Percentiles rank a stretch among this genome's conserved stretches.
Conservation (phyloP, 2,888 invertebrate species). For the Allolobophora icterica region DNA sequence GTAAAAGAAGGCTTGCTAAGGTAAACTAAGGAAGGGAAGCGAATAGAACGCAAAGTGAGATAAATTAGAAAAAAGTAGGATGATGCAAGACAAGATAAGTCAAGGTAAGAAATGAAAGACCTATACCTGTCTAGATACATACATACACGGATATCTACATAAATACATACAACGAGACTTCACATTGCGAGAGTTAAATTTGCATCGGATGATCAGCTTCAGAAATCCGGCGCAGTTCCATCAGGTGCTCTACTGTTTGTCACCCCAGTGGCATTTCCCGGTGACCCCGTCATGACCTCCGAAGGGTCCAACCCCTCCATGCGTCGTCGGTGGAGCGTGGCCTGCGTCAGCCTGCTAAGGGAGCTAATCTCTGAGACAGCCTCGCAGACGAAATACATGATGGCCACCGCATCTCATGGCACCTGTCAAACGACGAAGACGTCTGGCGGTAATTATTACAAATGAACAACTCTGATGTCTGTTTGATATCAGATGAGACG, state of each 20-base stretch:
- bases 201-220: background rate
- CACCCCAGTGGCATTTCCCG: background rate
- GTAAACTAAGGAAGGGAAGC: no score
- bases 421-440: background rate
- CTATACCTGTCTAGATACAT: no score
- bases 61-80: no score
- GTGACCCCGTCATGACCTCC: background rate
- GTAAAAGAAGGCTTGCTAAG: no score
- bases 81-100: no score
- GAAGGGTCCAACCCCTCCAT: background rate
- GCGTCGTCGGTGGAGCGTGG: background rate
- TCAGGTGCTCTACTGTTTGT: background rate
- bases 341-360: background rate
- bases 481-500: background rate
- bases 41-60: no score
- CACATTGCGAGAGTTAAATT: background rate
- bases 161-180: background rate
- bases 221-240: no score
- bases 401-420: no score
- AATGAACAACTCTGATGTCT: background rate
- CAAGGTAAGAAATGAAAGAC: no score
- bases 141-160: no score
- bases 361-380: background rate
- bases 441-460: background rate
- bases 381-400: background rate